phyloP scores from a whole-genome alignment of 1,140 invertebrate genomes.

The Magallana angulata region DNA sequence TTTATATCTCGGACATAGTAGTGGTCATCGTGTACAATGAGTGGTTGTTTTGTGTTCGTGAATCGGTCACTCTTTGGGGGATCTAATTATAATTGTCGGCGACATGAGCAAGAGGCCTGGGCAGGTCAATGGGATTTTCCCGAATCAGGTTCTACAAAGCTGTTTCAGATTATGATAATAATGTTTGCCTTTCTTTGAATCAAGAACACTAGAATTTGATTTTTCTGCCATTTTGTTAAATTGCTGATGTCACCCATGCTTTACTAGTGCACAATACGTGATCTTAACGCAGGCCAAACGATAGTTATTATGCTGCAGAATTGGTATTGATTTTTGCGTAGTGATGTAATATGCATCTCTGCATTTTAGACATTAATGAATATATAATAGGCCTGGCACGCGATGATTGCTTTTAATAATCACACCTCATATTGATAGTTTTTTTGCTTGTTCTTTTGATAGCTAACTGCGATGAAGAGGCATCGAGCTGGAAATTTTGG shows the following conservation, averaged over 20 bases:
- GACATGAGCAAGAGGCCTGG: constrained; percentile 53
- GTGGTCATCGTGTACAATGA: not conserved
- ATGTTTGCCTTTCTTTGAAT: no score
- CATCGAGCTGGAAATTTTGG: constrained; percentile 22
- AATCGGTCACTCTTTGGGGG: constrained; percentile 52
- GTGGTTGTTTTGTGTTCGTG: constrained; percentile 48
- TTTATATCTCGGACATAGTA: no score
- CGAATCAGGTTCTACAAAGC: not conserved
- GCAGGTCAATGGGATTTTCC: constrained; percentile 48
- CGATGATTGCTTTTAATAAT: not conserved
- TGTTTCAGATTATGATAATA: no score
- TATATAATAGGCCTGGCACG: constrained; percentile 3
- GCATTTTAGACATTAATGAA: not conserved
- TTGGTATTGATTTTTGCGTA: not conserved
- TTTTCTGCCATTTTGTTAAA: no score
- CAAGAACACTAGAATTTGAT: no score
- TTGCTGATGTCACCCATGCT: no score
- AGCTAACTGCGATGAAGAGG: not conserved
- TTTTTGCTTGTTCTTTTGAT: not conserved
- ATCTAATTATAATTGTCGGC: constrained; percentile 50
- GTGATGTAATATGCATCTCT: not conserved
- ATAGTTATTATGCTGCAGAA: not conserved
- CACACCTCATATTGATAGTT: not conserved
- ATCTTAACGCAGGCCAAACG: not conserved
- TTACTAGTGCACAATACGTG: no score